Percentiles rank a stretch among this genome's conserved stretches.
Evolutionary conservation across 2,888 invertebrate species (phyloP).

Genomic region (Polydrusus cervinus): DNA sequence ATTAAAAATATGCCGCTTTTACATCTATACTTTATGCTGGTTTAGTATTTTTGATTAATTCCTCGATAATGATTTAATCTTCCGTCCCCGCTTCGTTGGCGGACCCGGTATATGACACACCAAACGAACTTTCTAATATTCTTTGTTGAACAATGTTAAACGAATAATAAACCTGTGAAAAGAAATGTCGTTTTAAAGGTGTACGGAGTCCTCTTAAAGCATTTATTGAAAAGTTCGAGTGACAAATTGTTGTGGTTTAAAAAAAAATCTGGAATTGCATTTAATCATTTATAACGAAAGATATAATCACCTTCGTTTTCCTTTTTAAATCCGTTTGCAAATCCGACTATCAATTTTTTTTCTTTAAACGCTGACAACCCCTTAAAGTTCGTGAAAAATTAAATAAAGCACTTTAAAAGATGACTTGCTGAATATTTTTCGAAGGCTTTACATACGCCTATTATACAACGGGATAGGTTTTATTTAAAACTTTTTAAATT

Average conservation of each 20-base stretch:
- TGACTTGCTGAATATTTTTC: conserved; percentile 26
- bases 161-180: too few relatives aligned
- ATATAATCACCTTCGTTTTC: conserved; percentile 30
- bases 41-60: too few relatives aligned
- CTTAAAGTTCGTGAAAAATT: conserved; percentile 35
- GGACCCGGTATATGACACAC: too few relatives aligned
- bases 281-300: conserved; percentile 26
- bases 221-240: not conserved
- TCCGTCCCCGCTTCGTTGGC: too few relatives aligned
- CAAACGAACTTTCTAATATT: too few relatives aligned
- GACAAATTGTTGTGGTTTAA: conserved; percentile 18
- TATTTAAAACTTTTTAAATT: conserved; percentile 47
- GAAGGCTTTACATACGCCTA: conserved; percentile 32
- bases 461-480: conserved; percentile 40
- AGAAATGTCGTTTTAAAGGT: too few relatives aligned
- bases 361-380: conserved; percentile 20
- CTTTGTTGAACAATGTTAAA: too few relatives aligned
- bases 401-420: conserved; percentile 48
- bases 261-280: conserved; percentile 9
- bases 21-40: too few relatives aligned
- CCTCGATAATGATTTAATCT: too few relatives aligned
- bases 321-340: conserved; percentile 26
- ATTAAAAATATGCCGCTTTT: too few relatives aligned
- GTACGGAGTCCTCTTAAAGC: too few relatives aligned
- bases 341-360: conserved; percentile 33